Percentiles rank a stretch among this genome's conserved stretches.
These are phyloP conservation scores for Monomorium pharaonis DNA, from an alignment of 1,140 invertebrate genomes.

Conservation along the genomic window DNA sequence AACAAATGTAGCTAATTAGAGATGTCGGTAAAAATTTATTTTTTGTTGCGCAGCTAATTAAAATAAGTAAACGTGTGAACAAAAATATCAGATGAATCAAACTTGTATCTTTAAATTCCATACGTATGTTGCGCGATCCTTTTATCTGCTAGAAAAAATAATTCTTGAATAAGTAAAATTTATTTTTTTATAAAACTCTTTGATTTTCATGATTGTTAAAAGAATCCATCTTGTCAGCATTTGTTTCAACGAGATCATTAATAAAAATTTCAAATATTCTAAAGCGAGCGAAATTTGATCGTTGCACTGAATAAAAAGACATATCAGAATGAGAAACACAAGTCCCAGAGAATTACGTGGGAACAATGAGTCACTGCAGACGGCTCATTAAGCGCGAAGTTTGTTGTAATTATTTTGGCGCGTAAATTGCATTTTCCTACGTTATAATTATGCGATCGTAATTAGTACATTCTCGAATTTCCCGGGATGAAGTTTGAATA, in stretches of 20 bases:
- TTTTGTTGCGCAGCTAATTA: conserved; percentile 54
- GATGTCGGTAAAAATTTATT: conserved; percentile 25
- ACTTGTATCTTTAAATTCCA: conserved; percentile 18
- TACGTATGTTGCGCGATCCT: neutral
- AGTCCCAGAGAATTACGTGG: neutral
- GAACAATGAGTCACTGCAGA: conserved; percentile 25
- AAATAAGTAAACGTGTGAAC: neutral
- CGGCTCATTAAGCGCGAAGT: conserved; percentile 34
- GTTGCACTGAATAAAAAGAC: neutral
- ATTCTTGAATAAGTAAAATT: conserved; percentile 2
- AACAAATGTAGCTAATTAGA: neutral
- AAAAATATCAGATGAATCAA: conserved; percentile 11
- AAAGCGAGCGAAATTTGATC: neutral
- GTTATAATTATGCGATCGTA: conserved; percentile 49
- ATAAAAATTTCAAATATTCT: neutral
- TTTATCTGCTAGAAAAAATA: neutral
- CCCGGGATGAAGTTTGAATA: conserved; percentile 26
- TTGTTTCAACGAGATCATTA: neutral
- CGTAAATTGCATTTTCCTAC: conserved; percentile 27
- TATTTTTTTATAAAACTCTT: conserved; percentile 31
- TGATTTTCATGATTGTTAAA: neutral
- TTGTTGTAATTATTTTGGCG: conserved; percentile 33
- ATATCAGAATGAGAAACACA: neutral
- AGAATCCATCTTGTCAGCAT: conserved; percentile 13
- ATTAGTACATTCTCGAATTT: conserved; percentile 54